A percentile compares a stretch with the other conserved stretches of the same genome.
phyloP scores from a whole-genome alignment of 2,113 vertebrate genomes.

The Cyanocitta stelleri region DNA sequence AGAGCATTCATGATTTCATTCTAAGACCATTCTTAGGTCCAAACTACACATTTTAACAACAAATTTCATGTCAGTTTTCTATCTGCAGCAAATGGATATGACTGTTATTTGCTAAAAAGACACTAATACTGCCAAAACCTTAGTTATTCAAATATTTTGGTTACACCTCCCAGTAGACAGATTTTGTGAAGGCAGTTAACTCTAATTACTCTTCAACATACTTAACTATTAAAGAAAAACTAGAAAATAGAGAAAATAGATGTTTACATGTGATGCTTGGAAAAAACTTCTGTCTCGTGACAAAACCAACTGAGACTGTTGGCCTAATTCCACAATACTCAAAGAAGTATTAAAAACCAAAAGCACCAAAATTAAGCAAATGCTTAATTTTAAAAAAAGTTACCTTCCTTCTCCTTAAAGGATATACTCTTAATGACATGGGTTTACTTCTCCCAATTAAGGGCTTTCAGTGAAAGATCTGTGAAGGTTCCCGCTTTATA shows the following conservation, averaged over 20 bases:
- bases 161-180: background rate
- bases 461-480: slow-evolving; percentile 36
- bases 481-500: slow-evolving; percentile 67
- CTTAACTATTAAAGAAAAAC: background rate
- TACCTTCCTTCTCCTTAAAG: background rate
- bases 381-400: background rate
- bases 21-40: background rate
- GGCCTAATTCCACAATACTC: background rate
- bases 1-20: background rate
- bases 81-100: background rate
- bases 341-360: background rate
- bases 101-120: background rate
- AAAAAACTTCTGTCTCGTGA: background rate
- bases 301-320: background rate
- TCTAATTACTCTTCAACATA: background rate
- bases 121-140: background rate
- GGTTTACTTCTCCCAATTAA: slow-evolving; percentile 56
- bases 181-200: background rate
- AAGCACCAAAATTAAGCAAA: background rate
- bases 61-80: background rate
- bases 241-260: background rate
- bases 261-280: background rate
- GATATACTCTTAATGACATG: slow-evolving; percentile 26
- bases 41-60: background rate
- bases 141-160: background rate